Percentiles rank a stretch among this genome's conserved stretches.
These are phyloP conservation scores for Notarius quadriscutis DNA, from an alignment of 2,113 vertebrate genomes.

Conservation along the genomic window DNA sequence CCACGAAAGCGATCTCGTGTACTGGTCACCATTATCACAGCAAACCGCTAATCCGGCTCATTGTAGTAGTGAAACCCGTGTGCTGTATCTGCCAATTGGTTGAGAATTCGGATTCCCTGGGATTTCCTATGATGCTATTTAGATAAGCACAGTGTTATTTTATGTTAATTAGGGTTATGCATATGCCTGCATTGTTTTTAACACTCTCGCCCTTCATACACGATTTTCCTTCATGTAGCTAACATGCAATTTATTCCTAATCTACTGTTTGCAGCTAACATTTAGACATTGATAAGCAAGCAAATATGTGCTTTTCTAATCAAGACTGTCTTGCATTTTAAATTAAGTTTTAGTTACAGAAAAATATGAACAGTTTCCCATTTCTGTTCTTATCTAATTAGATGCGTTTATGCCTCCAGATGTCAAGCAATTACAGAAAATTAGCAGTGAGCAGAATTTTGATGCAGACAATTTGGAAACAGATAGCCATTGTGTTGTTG, in stretches of 20 bases:
- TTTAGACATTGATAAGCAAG: neutral
- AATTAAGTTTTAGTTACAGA: neutral
- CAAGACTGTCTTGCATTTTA: neutral
- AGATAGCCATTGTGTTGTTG: neutral
- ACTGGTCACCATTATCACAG: no score
- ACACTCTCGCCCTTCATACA: neutral
- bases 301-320: neutral
- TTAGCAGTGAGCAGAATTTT: slow-evolving; percentile 2
- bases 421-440: slow-evolving; percentile 19
- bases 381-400: slow-evolving; percentile 8
- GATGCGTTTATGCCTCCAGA: neutral
- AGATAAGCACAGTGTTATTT: no score
- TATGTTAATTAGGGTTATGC: no score
- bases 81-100: no score
- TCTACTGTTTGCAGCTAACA: neutral
- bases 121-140: no score
- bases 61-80: no score
- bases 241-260: neutral
- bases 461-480: slow-evolving; percentile 3
- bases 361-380: neutral
- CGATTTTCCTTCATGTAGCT: neutral
- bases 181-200: neutral
- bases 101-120: no score
- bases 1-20: no score
- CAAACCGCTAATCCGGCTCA: no score